These are phyloP conservation scores for Synanthedon vespiformis DNA, from an alignment of 2,888 invertebrate genomes.

Conservation along the genomic window DNA sequence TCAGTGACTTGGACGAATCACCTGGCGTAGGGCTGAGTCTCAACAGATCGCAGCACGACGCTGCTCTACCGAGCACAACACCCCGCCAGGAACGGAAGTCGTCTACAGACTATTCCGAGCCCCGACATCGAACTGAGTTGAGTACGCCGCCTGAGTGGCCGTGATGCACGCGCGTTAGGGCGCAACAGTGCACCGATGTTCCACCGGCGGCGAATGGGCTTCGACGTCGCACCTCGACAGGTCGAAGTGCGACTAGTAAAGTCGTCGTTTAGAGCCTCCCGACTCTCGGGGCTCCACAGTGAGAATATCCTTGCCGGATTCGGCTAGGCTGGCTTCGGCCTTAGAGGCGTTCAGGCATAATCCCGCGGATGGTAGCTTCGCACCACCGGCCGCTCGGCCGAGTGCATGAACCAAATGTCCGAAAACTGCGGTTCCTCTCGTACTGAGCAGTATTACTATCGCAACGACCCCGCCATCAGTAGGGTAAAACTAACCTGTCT, in stretches of 20 bases:
- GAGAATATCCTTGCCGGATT: not conserved
- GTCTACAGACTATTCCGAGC: constrained; percentile 54
- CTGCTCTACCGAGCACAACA: not conserved
- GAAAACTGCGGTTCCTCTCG: constrained; percentile 62
- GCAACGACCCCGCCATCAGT: constrained; percentile 20
- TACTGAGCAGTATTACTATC: constrained; percentile 54
- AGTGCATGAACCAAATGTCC: constrained; percentile 35
- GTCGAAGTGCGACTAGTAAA: no score
- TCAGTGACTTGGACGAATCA: not conserved
- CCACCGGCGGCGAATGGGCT: no score
- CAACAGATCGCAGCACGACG: constrained; percentile 67
- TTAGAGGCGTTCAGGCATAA: not conserved
- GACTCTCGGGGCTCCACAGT: constrained; percentile 19
- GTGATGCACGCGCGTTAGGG: no score
- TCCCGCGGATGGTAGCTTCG: not conserved
- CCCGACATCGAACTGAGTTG: constrained; percentile 27
- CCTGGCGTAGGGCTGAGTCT: constrained; percentile 64
- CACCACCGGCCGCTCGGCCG: not conserved
- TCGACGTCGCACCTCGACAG: no score
- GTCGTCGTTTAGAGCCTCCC: constrained; percentile 36
- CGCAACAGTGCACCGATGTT: no score
- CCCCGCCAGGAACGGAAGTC: not conserved
- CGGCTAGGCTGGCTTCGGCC: not conserved
- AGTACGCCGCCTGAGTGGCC: no score
- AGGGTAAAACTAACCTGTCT: constrained; percentile 74